These are phyloP conservation scores for Synergus itoensis DNA, from an alignment of 2,888 invertebrate genomes.

Conservation along the genomic window DNA sequence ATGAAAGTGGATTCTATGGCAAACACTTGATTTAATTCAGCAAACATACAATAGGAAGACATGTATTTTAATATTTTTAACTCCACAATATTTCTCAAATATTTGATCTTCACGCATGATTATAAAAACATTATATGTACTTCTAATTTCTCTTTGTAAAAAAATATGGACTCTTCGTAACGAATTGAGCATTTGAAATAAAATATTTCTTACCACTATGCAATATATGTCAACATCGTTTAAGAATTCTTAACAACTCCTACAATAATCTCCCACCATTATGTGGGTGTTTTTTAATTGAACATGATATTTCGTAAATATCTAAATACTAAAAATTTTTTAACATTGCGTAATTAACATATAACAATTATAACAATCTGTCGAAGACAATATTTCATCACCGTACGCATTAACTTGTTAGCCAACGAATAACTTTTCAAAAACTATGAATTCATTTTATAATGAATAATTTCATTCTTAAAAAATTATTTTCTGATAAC, in stretches of 20 bases:
- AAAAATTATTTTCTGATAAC: background rate
- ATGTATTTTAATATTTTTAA: conserved; percentile 83
- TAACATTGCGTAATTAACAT: background rate
- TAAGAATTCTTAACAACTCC: conserved; percentile 5
- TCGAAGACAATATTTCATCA: background rate
- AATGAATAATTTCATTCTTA: background rate
- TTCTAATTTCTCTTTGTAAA: background rate
- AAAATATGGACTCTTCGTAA: conserved; percentile 2
- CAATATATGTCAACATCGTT: background rate
- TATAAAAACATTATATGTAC: background rate
- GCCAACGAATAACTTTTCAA: background rate
- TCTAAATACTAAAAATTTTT: background rate
- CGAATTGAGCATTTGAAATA: conserved; percentile 29
- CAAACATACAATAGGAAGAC: conserved; percentile 95
- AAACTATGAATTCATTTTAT: background rate
- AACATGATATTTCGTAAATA: background rate
- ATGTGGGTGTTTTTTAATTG: background rate
- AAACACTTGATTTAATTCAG: conserved; percentile 96
- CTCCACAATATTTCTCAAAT: background rate
- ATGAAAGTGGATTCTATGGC: conserved; percentile 94
- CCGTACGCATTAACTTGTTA: background rate
- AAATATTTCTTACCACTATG: conserved; percentile 21
- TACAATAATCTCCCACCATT: background rate
- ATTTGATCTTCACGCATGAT: background rate
- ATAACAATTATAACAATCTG: background rate